These are phyloP conservation scores for Apostichopus parvimensis DNA, from an alignment of 35 echinoderm and acorn worm genomes.

Conservation along the genomic window DNA sequence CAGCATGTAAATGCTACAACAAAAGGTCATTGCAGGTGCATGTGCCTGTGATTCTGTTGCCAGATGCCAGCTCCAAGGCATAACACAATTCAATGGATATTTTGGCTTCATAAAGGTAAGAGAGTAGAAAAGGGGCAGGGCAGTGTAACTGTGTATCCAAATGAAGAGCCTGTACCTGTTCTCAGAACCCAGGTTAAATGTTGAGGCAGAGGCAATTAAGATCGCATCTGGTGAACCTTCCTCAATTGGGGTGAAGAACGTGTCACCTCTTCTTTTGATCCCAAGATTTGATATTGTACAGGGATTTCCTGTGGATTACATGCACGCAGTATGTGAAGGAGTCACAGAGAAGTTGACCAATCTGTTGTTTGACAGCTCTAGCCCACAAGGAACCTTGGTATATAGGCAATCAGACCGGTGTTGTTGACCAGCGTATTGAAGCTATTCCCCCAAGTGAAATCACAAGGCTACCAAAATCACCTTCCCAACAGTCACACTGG, in stretches of 20 bases:
- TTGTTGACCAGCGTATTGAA: not conserved
- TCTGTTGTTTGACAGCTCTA: conserved; percentile 2
- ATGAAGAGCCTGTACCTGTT: not conserved
- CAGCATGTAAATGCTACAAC: conserved; percentile 15
- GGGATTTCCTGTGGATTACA: conserved; percentile 16
- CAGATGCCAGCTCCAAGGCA: conserved; percentile 42
- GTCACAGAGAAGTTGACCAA: conserved; percentile 13
- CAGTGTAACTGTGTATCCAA: conserved; percentile 29
- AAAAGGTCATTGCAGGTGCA: conserved; percentile 20
- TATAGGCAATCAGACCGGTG: not conserved
- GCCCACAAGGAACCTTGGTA: conserved; percentile 18
- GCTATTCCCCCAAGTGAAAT: not conserved
- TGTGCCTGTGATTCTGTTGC: conserved; percentile 41
- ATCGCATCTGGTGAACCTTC: not conserved
- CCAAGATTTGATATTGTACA: conserved; percentile 16
- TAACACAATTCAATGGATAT: conserved; percentile 30
- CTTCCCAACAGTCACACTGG: conserved; percentile 23
- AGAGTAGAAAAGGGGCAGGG: conserved; percentile 22
- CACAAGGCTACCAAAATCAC: conserved; percentile 27
- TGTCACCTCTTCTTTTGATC: not conserved
- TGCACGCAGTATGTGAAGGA: conserved; percentile 32
- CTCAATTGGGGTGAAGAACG: not conserved
- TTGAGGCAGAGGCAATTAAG: conserved; percentile 8
- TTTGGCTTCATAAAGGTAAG: conserved; percentile 35
- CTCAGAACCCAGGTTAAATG: not conserved